Base-by-base conservation (phyloP, 2,113 vertebrate genomes). In the Oceanodroma tethys region DNA sequence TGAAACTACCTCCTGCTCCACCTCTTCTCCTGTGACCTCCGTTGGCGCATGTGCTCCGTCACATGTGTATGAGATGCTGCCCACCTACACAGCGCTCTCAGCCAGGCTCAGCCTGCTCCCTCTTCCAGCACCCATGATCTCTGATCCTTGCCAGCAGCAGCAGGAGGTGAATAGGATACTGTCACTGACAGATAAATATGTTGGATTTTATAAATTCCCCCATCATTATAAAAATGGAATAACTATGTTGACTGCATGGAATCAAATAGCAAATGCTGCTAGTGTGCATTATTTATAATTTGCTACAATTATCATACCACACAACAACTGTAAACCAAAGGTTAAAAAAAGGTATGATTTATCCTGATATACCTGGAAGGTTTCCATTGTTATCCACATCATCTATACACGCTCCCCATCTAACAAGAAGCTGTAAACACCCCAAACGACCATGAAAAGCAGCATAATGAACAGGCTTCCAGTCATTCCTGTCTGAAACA, bases 361-460 rank as follows among this genome's bases (percentile, higher is more conserved):
- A 43, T 71, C 56, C 84, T 80, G 59, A 36, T 13, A 4, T 98
- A 99, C 98, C 98, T 97, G 98, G 98, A 81, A 98, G 98, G 84
- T 99, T 98, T 87, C 98, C 98, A 50, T 98, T 98, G 50, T 88
- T 93, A 93, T 99, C 98, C 72, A 97, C 98, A 20, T 98, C 98
- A 91, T 98, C 98, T 40, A 98, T 40, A 45, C 91, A 75, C 0
- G 98, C 98, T 88, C 98, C 98, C 98, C 98, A 99, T 59, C 97
- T 96, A 66, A 98, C 79, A 14, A 99, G 98, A 67, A 98, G 98
- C 79, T 99, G 98, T 80, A 99, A 94, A 90, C 98, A 99, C 16
- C 98, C 98, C 72, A 99, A 96, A 38, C 98, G 97, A 53, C 98
- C 98, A 7, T 99, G 98, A 87, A 99, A 99, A 52, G 98, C 98